Evolutionary conservation across 2,888 invertebrate genomes (phyloP).

Genomic region (Drosophila anceps): DNA sequence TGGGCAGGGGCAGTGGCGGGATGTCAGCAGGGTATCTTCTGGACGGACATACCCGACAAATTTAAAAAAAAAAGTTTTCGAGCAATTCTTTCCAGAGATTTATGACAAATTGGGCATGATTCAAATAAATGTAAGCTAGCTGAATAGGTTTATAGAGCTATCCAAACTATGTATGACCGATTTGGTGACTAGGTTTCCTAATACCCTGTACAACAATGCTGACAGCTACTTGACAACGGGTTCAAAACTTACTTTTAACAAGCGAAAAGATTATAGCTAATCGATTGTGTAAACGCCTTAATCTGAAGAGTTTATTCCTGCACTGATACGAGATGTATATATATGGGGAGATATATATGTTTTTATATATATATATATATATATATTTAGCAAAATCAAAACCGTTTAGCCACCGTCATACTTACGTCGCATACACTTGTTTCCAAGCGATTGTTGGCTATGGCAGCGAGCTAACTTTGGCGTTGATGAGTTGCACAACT

Average conservation of each 20-base stretch:
- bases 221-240: not conserved
- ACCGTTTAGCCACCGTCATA: conserved; percentile 25
- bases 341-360: too few relatives aligned
- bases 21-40: not conserved
- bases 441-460: conserved; percentile 59
- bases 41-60: too few relatives aligned
- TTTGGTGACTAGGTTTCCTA: not conserved
- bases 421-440: conserved; percentile 15
- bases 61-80: not conserved
- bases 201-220: not conserved
- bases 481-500: conserved; percentile 63
- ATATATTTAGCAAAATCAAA: not conserved
- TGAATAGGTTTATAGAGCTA: not conserved
- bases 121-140: not conserved
- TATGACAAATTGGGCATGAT: conserved; percentile 1
- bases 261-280: not conserved
- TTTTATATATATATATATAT: not conserved
- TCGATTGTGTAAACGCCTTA: not conserved
- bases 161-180: not conserved
- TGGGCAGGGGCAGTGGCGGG: too few relatives aligned
- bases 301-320: conserved; percentile 2
- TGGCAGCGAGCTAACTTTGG: conserved; percentile 49
- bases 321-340: not conserved
- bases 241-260: not conserved
- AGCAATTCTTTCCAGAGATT: not conserved